Percentiles rank a stretch among this genome's conserved stretches.
phyloP scores from a whole-genome alignment of 1,140 invertebrate genomes.

The Dreissena rostriformis region DNA sequence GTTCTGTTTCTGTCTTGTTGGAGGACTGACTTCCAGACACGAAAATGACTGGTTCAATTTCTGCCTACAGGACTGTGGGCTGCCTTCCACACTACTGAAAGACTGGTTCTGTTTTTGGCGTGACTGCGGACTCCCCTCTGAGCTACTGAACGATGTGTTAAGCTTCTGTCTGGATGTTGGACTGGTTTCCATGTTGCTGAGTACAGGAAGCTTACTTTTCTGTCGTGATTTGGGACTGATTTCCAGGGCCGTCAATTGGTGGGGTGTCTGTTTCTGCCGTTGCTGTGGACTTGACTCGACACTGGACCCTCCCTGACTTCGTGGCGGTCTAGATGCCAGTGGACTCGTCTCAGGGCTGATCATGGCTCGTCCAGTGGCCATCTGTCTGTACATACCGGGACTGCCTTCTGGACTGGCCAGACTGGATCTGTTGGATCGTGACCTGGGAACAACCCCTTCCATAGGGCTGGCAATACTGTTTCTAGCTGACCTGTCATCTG shows the following conservation, averaged over 20 bases:
- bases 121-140: constrained; percentile 37
- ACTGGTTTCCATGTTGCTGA: constrained; percentile 33
- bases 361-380: constrained; percentile 26
- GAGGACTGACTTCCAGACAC: constrained; percentile 49
- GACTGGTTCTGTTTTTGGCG: constrained; percentile 44
- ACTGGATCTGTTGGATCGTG: constrained; percentile 49
- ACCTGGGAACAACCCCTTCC: constrained; percentile 31
- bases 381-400: constrained; percentile 8
- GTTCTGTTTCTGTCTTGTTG: constrained; percentile 27
- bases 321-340: constrained; percentile 20
- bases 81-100: constrained; percentile 36
- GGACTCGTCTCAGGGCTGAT: constrained; percentile 46
- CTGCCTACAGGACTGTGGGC: constrained; percentile 36
- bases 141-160: constrained; percentile 47
- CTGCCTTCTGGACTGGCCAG: constrained; percentile 52
- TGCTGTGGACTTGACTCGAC: constrained; percentile 49
- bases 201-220: constrained; percentile 17
- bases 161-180: constrained; percentile 29
- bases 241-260: constrained; percentile 32
- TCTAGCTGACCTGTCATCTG: constrained; percentile 34
- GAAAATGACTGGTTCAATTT: constrained; percentile 49
- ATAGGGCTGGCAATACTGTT: constrained; percentile 39
- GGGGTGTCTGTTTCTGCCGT: constrained; percentile 6
- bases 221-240: constrained; percentile 52
- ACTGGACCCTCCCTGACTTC: constrained; percentile 40